Percentiles rank a stretch among this genome's conserved stretches.
phyloP scores from a whole-genome alignment of 1,140 invertebrate species.

The Drosophila virilis region DNA sequence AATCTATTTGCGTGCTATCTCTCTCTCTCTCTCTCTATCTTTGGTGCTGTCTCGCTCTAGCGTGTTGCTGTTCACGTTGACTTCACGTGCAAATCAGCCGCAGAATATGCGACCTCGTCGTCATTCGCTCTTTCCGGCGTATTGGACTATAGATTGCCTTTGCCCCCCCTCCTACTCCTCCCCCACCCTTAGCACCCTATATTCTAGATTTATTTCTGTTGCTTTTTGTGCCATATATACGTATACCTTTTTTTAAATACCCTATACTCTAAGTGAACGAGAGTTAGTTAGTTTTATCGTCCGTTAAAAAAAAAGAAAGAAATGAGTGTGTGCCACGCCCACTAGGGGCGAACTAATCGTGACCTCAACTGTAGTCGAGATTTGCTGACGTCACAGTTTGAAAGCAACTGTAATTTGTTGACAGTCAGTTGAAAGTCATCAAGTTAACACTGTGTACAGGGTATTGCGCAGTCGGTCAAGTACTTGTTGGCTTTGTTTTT shows the following conservation, averaged over 20 bases:
- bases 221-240: constrained; percentile 35
- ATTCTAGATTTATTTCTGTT: constrained; percentile 64
- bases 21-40: constrained; percentile 24
- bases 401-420: too few species aligned
- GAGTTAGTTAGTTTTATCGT: not conserved
- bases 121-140: constrained; percentile 36
- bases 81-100: constrained; percentile 71
- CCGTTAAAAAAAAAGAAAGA: not conserved
- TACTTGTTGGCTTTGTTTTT: not conserved
- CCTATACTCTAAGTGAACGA: not conserved
- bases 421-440: too few species aligned
- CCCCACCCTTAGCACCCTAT: not conserved
- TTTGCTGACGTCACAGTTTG: too few species aligned
- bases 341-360: too few species aligned
- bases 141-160: constrained; percentile 15
- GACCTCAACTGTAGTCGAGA: too few species aligned
- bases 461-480: not conserved
- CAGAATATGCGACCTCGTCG: constrained; percentile 63
- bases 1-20: constrained; percentile 22
- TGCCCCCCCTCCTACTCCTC: not conserved
- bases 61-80: constrained; percentile 68
- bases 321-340: too few species aligned
- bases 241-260: not conserved
- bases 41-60: constrained; percentile 6
- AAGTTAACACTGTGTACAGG: not conserved